A percentile compares a stretch with the other conserved stretches of the same genome.
phyloP scores from a whole-genome alignment of 2,888 invertebrate genomes.

The Sarcophaga caerulescens region DNA sequence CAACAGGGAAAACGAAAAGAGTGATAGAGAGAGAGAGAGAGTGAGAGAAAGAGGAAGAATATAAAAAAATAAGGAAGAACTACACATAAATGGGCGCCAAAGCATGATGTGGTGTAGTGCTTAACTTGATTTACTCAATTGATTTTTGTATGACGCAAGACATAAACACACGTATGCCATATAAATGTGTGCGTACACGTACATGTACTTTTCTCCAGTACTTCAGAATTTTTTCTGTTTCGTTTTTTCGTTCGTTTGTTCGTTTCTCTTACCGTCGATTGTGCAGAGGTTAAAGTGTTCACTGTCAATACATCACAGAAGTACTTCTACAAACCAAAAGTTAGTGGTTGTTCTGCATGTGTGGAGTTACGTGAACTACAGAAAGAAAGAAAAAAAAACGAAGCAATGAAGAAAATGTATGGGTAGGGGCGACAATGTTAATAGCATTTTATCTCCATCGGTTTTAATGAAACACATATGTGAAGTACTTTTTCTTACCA shows the following conservation, averaged over 20 bases:
- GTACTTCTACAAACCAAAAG: slow-evolving; percentile 56
- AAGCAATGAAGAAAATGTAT: neutral
- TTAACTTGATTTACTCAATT: slow-evolving; percentile 66
- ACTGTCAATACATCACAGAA: slow-evolving; percentile 58
- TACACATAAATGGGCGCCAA: slow-evolving; percentile 59
- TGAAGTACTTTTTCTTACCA: neutral
- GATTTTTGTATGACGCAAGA: slow-evolving; percentile 58
- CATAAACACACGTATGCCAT: neutral
- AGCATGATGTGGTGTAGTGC: slow-evolving; percentile 64
- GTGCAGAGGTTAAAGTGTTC: slow-evolving; percentile 51
- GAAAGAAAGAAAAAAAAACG: neutral
- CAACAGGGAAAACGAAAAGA: neutral
- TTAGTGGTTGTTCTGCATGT: slow-evolving; percentile 54
- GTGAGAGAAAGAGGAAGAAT: neutral
- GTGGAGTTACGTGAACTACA: slow-evolving; percentile 14
- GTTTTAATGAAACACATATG: neutral
- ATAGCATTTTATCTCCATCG: neutral
- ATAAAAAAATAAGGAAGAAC: neutral
- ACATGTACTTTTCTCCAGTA: neutral
- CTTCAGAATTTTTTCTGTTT: neutral
- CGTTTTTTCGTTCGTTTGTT: neutral
- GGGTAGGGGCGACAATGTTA: neutral
- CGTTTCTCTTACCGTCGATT: neutral
- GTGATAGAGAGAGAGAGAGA: neutral
- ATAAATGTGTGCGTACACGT: neutral